These are phyloP conservation scores for Leptopterna dolabrata DNA, from an alignment of 2,888 invertebrate species.

Conservation along the genomic window DNA sequence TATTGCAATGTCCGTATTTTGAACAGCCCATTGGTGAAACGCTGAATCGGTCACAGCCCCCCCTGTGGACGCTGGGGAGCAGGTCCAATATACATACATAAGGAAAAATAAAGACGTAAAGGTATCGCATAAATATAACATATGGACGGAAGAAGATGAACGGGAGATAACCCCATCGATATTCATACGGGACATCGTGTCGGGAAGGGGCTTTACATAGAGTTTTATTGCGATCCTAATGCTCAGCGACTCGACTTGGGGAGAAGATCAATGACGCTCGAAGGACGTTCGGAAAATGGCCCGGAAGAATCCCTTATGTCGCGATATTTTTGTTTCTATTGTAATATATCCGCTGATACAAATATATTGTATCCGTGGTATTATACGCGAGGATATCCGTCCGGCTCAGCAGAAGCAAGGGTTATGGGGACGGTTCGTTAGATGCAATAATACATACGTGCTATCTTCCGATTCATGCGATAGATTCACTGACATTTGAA, in stretches of 20 bases:
- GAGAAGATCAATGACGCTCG: background rate
- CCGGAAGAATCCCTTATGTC: slow-evolving; percentile 16
- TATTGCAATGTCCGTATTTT: too few species aligned
- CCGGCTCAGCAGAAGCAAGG: background rate
- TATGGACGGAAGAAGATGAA: background rate
- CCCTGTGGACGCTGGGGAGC: background rate
- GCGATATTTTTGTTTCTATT: slow-evolving; percentile 15
- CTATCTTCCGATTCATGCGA: background rate
- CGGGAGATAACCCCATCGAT: background rate
- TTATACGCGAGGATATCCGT: background rate
- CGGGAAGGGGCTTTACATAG: background rate
- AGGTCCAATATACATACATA: background rate
- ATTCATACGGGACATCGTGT: slow-evolving; percentile 4
- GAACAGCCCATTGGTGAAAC: background rate
- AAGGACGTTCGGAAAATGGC: background rate
- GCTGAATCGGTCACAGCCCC: background rate
- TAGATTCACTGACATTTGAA: background rate
- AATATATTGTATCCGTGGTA: background rate
- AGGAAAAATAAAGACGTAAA: background rate
- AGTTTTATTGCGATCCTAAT: slow-evolving; percentile 19
- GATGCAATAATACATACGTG: background rate
- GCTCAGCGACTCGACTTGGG: background rate
- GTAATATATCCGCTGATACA: background rate
- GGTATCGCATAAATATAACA: slow-evolving; percentile 8
- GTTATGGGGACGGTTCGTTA: background rate